Base-by-base conservation (phyloP, 2,888 invertebrate genomes). In the Myopa testacea region DNA sequence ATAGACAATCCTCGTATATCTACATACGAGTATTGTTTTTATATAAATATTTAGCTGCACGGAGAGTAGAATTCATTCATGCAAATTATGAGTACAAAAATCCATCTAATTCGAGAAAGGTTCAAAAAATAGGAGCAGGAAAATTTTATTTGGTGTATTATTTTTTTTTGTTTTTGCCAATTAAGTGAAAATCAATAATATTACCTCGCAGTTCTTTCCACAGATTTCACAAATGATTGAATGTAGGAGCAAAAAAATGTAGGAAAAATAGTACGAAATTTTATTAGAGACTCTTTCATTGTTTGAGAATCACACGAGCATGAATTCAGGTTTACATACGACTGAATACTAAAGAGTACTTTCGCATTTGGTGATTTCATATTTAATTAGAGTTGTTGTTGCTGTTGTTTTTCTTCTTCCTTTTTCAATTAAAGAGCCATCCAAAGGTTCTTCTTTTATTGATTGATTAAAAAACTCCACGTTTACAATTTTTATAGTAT, bases 111-210 rank as follows among this genome's bases (percentile, higher is more conserved):
- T 55, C 16, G 55, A n/a, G 4, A 6, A 45, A 45, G 45, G 7
- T 8, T 45, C 40, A 45, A 45, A 10, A 45, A 45, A 45, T 8
- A 45, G 6, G 6, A 45, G 2, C 45, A 45, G 10, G 45, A 8
- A 45, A 45, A 45, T 26, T 26, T 26, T 26, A 26, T 26, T 26
- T 26, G 26, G 3, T n/a, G n/a, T n/a, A 45, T 45, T 45, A 45
- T 45, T 45, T 45, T 45, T n/a, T 6, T 55, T 55, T 55, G 4
- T n/a, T 55, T 8, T 14, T 8, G 50, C 8, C n/a, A 19, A 26
- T 10, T 70, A 60, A 60, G 72, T 60, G 72, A 50, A 72, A 72
- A 72, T 72, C 72, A 50, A 72, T 72, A 72, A 72, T 38, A 16
- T 19, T 55, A 37, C 14, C 4, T 34, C 26, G 4, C 5, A 7